Evolutionary conservation across 2,888 invertebrate species (phyloP).

Genomic region (Temnothorax rugatulus): DNA sequence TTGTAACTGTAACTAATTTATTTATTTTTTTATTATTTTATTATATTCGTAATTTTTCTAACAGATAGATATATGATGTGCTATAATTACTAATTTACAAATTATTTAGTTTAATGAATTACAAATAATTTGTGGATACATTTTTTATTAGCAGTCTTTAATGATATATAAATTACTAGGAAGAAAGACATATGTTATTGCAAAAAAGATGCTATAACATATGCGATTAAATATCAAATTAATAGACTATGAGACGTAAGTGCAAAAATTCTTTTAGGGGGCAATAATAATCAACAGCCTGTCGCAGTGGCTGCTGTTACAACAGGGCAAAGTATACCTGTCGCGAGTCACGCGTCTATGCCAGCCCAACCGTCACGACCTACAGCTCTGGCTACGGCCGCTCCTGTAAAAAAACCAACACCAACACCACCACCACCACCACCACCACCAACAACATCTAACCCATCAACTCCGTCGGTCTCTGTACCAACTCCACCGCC

Average conservation of each 20-base stretch:
- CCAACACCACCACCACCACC: slow-evolving; percentile 74
- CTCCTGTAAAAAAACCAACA: slow-evolving; percentile 83
- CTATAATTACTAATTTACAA: neutral
- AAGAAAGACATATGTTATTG: slow-evolving; percentile 32
- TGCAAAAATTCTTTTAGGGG: slow-evolving; percentile 72
- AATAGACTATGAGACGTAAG: slow-evolving; percentile 11
- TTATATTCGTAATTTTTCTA: neutral
- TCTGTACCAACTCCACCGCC: slow-evolving; percentile 83
- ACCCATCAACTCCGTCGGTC: slow-evolving; percentile 81
- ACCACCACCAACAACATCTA: slow-evolving; percentile 76
- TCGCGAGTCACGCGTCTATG: slow-evolving; percentile 84
- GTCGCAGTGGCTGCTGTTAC: slow-evolving; percentile 87
- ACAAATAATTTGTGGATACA: neutral
- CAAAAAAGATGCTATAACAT: neutral
- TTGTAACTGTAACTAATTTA: neutral
- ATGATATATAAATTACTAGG: neutral
- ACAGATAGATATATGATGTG: neutral
- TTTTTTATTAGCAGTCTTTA: neutral
- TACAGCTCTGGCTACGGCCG: slow-evolving; percentile 84
- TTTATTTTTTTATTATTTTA: neutral
- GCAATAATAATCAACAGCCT: slow-evolving; percentile 87
- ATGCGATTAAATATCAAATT: neutral
- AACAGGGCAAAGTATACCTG: slow-evolving; percentile 82
- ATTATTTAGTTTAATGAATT: neutral
- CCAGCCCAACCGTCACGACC: slow-evolving; percentile 84